Base-by-base conservation (phyloP, 1,140 invertebrate genomes). In the Halesus radiatus region DNA sequence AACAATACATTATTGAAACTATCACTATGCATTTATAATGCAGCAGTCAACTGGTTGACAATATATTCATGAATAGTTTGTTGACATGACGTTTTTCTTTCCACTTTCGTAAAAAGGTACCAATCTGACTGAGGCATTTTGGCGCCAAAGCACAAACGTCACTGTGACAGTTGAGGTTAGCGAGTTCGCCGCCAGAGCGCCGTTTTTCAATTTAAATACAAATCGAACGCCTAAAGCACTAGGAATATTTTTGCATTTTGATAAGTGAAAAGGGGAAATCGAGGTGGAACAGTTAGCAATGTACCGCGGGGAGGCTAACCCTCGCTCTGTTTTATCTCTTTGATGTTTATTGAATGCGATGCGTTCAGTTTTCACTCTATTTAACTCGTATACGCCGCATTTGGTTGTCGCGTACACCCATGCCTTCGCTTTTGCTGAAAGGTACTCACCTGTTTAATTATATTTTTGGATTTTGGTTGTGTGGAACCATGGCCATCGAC, bases 161-260 rank as follows among this genome's bases (percentile, higher is more conserved):
- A 79, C 64, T 26, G 66, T 32, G 66, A 79, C 64, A n/a, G 66
- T 32, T 15, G 15, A 29, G 50, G 76, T 78, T 78, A 15, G 32
- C 50, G 22, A 15, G 37, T 52, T 45, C 23, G 76, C 76, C 76
- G 76, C 62, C 23, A 78, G 76, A 78, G 76, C 45, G 76, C 76
- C 60, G 76, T 64, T 53, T 75, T 56, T 53, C 32, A 83, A 83
- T 83, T 81, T 83, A 79, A 83, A 83, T 83, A 83, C 79, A 83
- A 83, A 83, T 83, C 82, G 82, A 83, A 81, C 82, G 82, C 82
- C 79, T 26, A 66, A 66, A 80, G 79, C 79, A 70, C 68, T 78
- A 37, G 5, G 82, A 83, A 83, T 83, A 83, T 83, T 83, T 83
- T 83, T 83, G 77, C 82, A 83, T 83, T 79, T 80, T 83, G 82